Conservation (phyloP, 2,888 invertebrate species). For the Nasonia oneida region DNA sequence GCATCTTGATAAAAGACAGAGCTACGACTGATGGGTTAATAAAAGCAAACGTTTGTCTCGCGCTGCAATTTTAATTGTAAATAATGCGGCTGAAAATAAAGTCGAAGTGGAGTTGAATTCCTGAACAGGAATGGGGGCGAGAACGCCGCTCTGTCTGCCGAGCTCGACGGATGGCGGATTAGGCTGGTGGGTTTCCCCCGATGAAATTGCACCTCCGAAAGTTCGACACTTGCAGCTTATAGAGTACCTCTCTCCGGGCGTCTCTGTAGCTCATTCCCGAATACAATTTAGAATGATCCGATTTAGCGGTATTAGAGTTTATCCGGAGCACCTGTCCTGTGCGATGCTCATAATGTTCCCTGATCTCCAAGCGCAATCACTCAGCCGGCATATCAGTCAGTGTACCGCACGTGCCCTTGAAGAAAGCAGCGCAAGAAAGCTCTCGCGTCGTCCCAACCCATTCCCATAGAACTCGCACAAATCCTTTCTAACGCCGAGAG, state of each 20-base stretch:
- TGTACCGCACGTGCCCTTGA: background rate
- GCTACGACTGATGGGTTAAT: background rate
- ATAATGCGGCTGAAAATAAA: background rate
- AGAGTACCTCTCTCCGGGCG: background rate
- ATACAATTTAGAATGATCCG: slow-evolving; percentile 18
- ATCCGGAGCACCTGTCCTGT: slow-evolving; percentile 30
- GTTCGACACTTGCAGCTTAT: slow-evolving; percentile 28
- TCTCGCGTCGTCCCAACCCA: background rate
- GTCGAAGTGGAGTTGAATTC: background rate
- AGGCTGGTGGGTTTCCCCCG: slow-evolving; percentile 23
- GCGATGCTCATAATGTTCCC: background rate
- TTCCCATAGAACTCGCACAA: background rate
- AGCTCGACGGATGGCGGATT: slow-evolving; percentile 4
- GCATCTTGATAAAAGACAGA: background rate
- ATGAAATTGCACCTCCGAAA: slow-evolving; percentile 34
- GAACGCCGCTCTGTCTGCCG: background rate
- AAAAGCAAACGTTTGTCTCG: background rate
- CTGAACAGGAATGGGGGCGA: too few relatives aligned
- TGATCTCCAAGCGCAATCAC: background rate
- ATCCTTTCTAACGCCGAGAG: slow-evolving; percentile 11
- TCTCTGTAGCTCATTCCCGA: background rate
- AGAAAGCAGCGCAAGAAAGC: background rate
- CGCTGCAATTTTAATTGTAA: background rate
- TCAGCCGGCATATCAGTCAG: background rate
- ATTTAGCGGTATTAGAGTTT: background rate